Base-by-base conservation (phyloP, 2,797 vertebrate species). In the Knipowitschia caucasica region DNA sequence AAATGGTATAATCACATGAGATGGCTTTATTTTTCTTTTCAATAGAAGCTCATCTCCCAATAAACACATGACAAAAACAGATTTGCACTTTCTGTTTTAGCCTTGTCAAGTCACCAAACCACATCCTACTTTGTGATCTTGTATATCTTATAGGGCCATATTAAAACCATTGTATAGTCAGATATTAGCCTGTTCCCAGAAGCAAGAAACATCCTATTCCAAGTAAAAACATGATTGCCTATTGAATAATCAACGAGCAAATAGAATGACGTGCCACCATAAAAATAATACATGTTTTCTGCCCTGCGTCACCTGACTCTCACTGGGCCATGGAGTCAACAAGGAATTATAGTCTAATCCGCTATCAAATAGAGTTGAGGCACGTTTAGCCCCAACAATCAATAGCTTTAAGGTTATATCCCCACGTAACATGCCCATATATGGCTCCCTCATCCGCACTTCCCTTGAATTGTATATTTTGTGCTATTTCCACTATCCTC, bases 361-460 rank as follows among this genome's bases (percentile, higher is more conserved):
- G 56, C 21, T 33, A 44, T 25, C 57, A 73, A 64, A 63, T 35
- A 7, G 23, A 55, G 53, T 55, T 57, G 24, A n/a, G 49, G 43
- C 50, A 56, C 31, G 30, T 62, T 59, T 53, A 36, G 30, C 45
- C 51, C 45, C 50, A 18, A 8, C 50, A 54, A 63, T 40, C 58
- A 62, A 65, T 31, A 69, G 29, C 20, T 27, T 14, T 15, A 43
- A 49, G 25, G 38, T 36, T 73, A 71, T 56, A 1, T 73, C 75
- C 67, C 78, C 69, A 46, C 4, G 3, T 8, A 39, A 36, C 52
- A 64, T 80, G 73, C 62, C 68, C 72, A 69, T 68, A 56, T 59
- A 47, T 63, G 52, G 67, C 64, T 60, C 69, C 77, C 67, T 73
- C 76, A 69, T 44, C 38, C 51, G 45, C 63, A 70, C 52, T 49